A percentile compares a stretch with the other conserved stretches of the same genome.
Evolutionary conservation across 2,113 vertebrate species (phyloP).

Genomic region (Hemiprocne comata): DNA sequence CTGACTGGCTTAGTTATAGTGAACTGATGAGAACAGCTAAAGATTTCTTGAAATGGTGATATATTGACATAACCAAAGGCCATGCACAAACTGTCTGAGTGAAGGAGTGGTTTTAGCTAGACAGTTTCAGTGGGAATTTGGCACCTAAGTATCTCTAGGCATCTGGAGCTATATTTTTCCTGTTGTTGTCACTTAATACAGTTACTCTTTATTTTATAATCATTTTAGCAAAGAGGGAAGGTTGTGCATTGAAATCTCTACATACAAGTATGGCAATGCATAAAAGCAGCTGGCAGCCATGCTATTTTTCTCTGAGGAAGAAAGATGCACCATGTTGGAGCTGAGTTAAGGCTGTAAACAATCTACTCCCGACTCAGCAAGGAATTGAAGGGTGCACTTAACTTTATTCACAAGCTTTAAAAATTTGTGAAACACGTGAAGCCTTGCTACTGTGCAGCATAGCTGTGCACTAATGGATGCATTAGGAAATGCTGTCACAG

Average conservation of each 20-base stretch:
- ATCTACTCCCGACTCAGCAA: not conserved
- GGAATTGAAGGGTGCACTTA: not conserved
- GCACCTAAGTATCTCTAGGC: not conserved
- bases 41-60: not conserved
- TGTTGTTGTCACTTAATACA: not conserved
- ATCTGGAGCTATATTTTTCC: not conserved
- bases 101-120: not conserved
- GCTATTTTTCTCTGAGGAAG: not conserved
- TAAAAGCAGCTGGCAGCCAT: not conserved
- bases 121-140: not conserved
- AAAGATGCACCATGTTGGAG: not conserved
- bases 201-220: not conserved
- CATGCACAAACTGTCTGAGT: accelerated
- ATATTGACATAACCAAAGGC: not conserved
- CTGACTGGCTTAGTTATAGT: not conserved
- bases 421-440: not conserved
- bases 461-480: not conserved
- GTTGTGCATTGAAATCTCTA: not conserved
- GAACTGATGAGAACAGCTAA: not conserved
- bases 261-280: not conserved
- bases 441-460: not conserved
- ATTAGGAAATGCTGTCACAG: constrained; percentile 2
- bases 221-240: not conserved
- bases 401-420: not conserved
- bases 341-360: not conserved